phyloP scores from a whole-genome alignment of 2,888 invertebrate species.

The Leucozona laternaria region DNA sequence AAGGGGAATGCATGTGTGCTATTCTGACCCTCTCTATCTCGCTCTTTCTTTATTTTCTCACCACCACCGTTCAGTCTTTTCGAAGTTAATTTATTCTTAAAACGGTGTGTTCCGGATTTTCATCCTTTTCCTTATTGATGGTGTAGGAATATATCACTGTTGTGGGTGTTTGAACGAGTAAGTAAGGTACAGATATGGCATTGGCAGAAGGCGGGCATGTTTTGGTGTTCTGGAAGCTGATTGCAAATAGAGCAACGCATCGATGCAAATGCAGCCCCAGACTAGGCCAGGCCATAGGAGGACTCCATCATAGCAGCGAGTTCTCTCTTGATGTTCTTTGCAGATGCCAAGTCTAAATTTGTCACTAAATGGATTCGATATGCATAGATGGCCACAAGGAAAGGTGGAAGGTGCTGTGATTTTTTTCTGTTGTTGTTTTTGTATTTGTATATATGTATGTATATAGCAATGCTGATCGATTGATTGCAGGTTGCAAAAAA shows the following conservation, averaged over 20 bases:
- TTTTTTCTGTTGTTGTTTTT: constrained; percentile 2
- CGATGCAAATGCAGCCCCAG: constrained; percentile 24
- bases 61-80: constrained; percentile 34
- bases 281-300: no score
- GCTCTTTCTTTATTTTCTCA: neutral
- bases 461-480: constrained; percentile 28
- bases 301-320: neutral
- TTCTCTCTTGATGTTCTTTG: constrained; percentile 6
- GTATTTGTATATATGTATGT: neutral
- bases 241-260: constrained; percentile 54
- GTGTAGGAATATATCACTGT: constrained; percentile 28
- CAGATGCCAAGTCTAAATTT: constrained; percentile 54
- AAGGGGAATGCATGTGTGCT: constrained; percentile 32
- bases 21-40: neutral
- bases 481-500: constrained; percentile 62
- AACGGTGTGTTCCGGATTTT: constrained; percentile 58
- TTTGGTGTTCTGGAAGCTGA: constrained; percentile 20
- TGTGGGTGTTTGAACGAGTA: constrained; percentile 42
- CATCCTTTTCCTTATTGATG: constrained; percentile 39
- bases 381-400: constrained; percentile 58
- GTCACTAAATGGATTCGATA: constrained; percentile 68
- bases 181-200: no score
- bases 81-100: constrained; percentile 68
- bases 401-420: constrained; percentile 17
- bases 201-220: constrained; percentile 11